phyloP scores from a whole-genome alignment of 2,888 invertebrate species.

The Cephus runcator region DNA sequence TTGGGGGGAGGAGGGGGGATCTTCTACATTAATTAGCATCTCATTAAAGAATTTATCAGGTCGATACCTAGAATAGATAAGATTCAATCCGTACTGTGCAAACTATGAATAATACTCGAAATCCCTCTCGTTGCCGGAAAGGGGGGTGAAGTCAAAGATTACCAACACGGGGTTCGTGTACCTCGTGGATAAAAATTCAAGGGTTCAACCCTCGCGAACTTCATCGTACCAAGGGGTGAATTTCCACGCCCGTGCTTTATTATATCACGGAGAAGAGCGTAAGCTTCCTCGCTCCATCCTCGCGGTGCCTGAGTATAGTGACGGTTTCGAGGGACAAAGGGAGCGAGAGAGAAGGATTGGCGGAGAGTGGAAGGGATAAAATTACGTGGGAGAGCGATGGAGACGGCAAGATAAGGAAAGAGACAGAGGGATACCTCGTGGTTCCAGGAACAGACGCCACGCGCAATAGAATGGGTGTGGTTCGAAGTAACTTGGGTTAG shows the following conservation, averaged over 20 bases:
- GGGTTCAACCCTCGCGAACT: background rate
- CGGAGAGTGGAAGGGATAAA: background rate
- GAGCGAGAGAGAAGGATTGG: constrained; percentile 1
- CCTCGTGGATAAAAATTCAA: background rate
- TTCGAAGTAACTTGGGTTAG: background rate
- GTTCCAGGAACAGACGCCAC: background rate
- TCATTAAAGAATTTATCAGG: background rate
- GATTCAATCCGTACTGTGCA: background rate
- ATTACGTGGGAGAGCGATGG: background rate
- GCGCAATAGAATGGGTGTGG: constrained; percentile 3
- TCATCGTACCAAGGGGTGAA: background rate
- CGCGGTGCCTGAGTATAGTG: background rate
- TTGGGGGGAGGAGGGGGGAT: background rate
- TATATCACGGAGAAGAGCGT: background rate
- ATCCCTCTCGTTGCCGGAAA: background rate
- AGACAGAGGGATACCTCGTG: background rate
- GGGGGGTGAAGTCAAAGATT: background rate
- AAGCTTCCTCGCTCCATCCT: background rate
- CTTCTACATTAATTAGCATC: background rate
- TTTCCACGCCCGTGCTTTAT: constrained; percentile 2
- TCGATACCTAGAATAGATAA: background rate
- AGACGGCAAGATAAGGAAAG: background rate
- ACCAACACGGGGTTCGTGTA: background rate
- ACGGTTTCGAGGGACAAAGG: background rate
- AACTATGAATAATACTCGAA: background rate